Evolutionary conservation across 1,140 invertebrate species (phyloP).

Genomic region (Eufriesea mexicana): DNA sequence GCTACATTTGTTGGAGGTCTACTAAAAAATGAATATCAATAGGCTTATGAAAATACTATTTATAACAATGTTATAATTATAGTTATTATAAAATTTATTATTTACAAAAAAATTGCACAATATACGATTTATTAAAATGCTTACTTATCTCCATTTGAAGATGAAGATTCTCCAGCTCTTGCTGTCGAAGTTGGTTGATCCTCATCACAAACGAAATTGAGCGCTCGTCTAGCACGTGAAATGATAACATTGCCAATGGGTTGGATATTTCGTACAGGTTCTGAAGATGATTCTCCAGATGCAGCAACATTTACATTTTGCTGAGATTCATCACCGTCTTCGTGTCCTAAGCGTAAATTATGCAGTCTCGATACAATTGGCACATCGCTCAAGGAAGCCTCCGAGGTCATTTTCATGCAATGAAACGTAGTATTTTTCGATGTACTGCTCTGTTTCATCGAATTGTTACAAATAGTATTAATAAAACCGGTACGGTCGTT

Average conservation of each 20-base stretch:
- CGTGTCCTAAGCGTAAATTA: slow-evolving; percentile 58
- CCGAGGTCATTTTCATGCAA: slow-evolving; percentile 70
- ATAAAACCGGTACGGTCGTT: slow-evolving; percentile 23
- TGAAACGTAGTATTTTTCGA: slow-evolving; percentile 57
- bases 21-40: slow-evolving; percentile 59
- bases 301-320: slow-evolving; percentile 35
- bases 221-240: slow-evolving; percentile 67
- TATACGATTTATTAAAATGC: background rate
- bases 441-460: slow-evolving; percentile 62
- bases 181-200: slow-evolving; percentile 66
- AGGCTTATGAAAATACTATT: background rate
- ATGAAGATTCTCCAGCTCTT: slow-evolving; percentile 63
- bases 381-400: slow-evolving; percentile 63
- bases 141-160: slow-evolving; percentile 72
- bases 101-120: background rate
- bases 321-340: slow-evolving; percentile 62
- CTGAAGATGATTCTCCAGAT: slow-evolving; percentile 37
- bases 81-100: background rate
- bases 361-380: slow-evolving; percentile 63
- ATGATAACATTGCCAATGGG: slow-evolving; percentile 67
- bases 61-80: background rate
- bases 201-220: slow-evolving; percentile 71
- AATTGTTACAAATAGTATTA: slow-evolving; percentile 43
- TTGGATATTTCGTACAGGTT: slow-evolving; percentile 70
- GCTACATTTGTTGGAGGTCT: slow-evolving; percentile 74